Conservation (phyloP, 2,888 invertebrate species). For the Antheraea assamensis region DNA sequence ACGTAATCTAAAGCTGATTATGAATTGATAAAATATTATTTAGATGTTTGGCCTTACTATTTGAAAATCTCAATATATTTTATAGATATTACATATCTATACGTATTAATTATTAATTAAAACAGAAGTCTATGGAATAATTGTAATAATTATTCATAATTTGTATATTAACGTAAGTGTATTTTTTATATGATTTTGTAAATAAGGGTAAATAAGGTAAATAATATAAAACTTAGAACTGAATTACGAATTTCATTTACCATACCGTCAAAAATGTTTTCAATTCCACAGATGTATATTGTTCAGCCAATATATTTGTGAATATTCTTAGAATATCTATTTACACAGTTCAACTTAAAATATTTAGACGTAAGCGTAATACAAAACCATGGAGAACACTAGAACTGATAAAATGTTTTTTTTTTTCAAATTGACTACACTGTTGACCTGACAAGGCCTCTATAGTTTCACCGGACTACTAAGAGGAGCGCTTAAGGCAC, state of each 20-base stretch:
- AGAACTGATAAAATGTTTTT: too few species aligned
- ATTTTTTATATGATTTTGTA: not conserved
- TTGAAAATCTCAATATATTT: not conserved
- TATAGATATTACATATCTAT: not conserved
- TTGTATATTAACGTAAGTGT: not conserved
- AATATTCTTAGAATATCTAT: too few species aligned
- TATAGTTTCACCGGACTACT: too few species aligned
- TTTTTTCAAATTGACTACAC: too few species aligned
- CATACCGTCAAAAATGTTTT: not conserved
- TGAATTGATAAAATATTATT: not conserved
- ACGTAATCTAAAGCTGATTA: not conserved
- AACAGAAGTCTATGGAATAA: not conserved
- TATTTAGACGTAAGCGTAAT: too few species aligned
- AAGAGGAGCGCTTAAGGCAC: too few species aligned
- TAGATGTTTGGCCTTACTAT: not conserved
- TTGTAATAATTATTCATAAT: not conserved
- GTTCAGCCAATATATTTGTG: too few species aligned
- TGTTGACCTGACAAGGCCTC: too few species aligned
- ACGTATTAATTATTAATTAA: not conserved
- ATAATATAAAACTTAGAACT: not conserved
- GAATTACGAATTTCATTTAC: not conserved
- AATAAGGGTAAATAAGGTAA: not conserved
- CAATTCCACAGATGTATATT: too few species aligned
- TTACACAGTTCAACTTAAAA: too few species aligned
- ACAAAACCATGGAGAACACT: too few species aligned